Conservation (phyloP, 1,140 invertebrate genomes). For the Lordiphosa clarofinis region DNA sequence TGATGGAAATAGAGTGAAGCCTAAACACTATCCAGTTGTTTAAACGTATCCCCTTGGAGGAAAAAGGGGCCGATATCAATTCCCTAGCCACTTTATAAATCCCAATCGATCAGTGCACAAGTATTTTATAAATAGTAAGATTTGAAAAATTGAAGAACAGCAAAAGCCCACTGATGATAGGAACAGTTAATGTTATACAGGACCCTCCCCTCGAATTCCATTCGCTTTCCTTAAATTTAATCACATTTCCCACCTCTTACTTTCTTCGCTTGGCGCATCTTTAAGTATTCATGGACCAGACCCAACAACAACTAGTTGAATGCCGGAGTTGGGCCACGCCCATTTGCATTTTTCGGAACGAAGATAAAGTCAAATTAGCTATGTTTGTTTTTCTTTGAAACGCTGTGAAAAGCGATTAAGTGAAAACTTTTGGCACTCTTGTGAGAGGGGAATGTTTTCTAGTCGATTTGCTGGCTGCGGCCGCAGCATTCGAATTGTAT, state of each 20-base stretch:
- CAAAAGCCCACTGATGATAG: too few relatives aligned
- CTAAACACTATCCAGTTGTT: too few relatives aligned
- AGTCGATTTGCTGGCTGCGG: slow-evolving; percentile 65
- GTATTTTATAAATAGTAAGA: too few relatives aligned
- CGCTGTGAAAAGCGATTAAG: slow-evolving; percentile 73
- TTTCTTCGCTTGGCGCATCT: background rate
- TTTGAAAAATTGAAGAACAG: too few relatives aligned
- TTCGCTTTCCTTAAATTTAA: too few relatives aligned
- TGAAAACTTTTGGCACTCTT: slow-evolving; percentile 51
- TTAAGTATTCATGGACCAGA: background rate
- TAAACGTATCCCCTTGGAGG: too few relatives aligned
- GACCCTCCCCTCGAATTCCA: too few relatives aligned
- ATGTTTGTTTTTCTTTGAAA: slow-evolving; percentile 68
- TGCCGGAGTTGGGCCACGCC: background rate
- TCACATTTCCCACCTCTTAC: background rate
- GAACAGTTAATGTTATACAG: too few relatives aligned
- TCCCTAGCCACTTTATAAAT: too few relatives aligned
- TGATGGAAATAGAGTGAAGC: background rate
- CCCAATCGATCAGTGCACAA: too few relatives aligned
- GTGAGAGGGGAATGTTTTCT: slow-evolving; percentile 35
- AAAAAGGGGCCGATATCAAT: too few relatives aligned
- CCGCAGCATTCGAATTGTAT: slow-evolving; percentile 61
- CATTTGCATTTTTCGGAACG: slow-evolving; percentile 24
- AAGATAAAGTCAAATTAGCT: slow-evolving; percentile 73
- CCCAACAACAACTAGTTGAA: slow-evolving; percentile 2